Evolutionary conservation across 1,140 invertebrate genomes (phyloP), one percentile per base, ranked within the genome.

Genomic region (Rhyzopertha dominica): DNA sequence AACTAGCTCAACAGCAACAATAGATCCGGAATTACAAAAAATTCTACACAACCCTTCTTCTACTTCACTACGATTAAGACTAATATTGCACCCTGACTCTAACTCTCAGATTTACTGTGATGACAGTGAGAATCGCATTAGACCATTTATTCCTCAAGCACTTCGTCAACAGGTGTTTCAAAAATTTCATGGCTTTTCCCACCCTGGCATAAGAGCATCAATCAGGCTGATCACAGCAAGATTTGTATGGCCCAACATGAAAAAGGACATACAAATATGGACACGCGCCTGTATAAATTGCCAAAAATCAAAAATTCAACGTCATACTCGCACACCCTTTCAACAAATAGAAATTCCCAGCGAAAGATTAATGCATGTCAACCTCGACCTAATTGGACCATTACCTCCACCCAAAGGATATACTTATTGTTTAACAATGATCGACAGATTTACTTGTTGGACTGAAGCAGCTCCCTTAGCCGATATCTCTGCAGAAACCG

Each of bases 301-400:
- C 34, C 62, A 66, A 40, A n/a, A 30, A 18, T 32, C 19, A 13
- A 64, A 66, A 49, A 32, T 63, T 0, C 7, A 24, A 8, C 44
- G 49, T 7, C 52, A 62, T 48, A 38, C 34, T 1, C 5, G 14
- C 9, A 7, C 45, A 7, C 43, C 50, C 22, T 12, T 51, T 7
- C 28, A 29, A 26, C n/a, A 35, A n/a, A 51, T 56, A 41, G 3
- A 17, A 8, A 2, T 26, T n/a, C 13, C 43, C 14, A 14, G 24
- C 1, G 14, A 14, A 29, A 25, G 49, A 0, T 62, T 62, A 46
- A 43, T 57, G 24, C 61, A 66, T 29, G 38, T 71, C 1, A 57
- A 74, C 46, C 36, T 73, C 0, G 70, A 69, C 51, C 49, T 72
- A 4, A 56, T 72, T n/a, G n/a, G n/a, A 5, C 71, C 65, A 1